These are phyloP conservation scores for Toxotes jaculatrix DNA, from an alignment of 2,113 vertebrate genomes.

Conservation along the genomic window DNA sequence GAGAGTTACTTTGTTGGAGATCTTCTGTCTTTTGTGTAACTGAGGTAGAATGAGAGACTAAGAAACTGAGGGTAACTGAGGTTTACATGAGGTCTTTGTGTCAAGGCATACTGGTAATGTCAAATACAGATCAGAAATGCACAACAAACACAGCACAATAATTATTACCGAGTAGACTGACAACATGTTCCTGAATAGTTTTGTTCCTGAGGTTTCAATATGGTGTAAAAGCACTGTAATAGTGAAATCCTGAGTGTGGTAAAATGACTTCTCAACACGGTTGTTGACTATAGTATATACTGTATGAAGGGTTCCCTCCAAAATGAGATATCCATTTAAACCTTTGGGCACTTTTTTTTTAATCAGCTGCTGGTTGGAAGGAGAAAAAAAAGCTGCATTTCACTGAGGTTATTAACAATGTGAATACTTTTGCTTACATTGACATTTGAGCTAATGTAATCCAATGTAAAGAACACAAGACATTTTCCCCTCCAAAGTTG, in stretches of 20 bases:
- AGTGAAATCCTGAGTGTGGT: constrained; percentile 79
- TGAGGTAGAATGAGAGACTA: constrained; percentile 82
- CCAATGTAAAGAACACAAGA: not conserved
- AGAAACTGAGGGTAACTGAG: constrained; percentile 76
- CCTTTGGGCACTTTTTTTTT: constrained; percentile 22
- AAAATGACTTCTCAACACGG: constrained; percentile 67
- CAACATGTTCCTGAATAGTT: constrained; percentile 80
- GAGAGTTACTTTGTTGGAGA: constrained; percentile 49
- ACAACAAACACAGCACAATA: constrained; percentile 80
- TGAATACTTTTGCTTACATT: not conserved
- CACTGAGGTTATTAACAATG: constrained; percentile 19
- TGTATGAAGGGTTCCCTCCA: constrained; percentile 52
- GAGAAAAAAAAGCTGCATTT: constrained; percentile 1
- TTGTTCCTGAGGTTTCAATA: constrained; percentile 82
- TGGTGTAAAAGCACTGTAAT: constrained; percentile 76
- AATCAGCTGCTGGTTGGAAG: constrained; percentile 38
- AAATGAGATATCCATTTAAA: constrained; percentile 64
- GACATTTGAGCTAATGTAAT: constrained; percentile 2
- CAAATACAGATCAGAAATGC: constrained; percentile 79
- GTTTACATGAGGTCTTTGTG: constrained; percentile 81
- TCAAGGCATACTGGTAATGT: constrained; percentile 81
- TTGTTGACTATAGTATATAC: constrained; percentile 51
- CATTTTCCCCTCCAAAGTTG: not conserved
- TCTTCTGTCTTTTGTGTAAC: constrained; percentile 58
- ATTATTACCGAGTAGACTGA: constrained; percentile 76